These are phyloP conservation scores for Labia minor DNA, from an alignment of 2,888 invertebrate genomes.

Conservation along the genomic window DNA sequence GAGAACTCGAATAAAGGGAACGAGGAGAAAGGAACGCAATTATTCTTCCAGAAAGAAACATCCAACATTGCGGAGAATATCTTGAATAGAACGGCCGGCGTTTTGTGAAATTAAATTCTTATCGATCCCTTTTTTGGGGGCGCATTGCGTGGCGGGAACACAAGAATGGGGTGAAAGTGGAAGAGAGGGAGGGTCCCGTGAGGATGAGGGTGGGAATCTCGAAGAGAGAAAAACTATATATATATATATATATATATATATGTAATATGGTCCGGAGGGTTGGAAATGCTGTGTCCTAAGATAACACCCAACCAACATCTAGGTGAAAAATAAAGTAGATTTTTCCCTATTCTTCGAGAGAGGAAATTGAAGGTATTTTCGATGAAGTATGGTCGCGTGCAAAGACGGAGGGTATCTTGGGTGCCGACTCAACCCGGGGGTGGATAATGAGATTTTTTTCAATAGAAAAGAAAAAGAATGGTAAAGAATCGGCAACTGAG, in stretches of 20 bases:
- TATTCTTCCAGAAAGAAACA: conserved; percentile 19
- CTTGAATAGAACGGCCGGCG: conserved; percentile 25
- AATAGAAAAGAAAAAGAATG: not conserved
- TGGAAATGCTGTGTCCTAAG: not conserved
- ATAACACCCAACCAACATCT: not conserved
- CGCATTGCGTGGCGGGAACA: conserved; percentile 31
- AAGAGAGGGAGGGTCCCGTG: too few species aligned
- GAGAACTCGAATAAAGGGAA: not conserved
- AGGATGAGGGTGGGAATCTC: not conserved
- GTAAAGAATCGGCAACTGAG: not conserved
- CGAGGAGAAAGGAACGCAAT: conserved; percentile 13
- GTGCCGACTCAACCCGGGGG: not conserved
- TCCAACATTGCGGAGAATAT: conserved; percentile 21
- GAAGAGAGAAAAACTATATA: not conserved
- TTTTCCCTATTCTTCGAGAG: not conserved
- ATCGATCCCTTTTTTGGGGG: conserved; percentile 23
- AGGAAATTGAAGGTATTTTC: conserved; percentile 13
- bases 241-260: not conserved
- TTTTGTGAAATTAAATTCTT: conserved; percentile 27
- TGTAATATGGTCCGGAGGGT: not conserved
- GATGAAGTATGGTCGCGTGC: conserved; percentile 13
- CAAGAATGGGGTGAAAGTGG: conserved; percentile 33
- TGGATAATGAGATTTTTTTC: conserved; percentile 8
- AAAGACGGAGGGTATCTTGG: not conserved
- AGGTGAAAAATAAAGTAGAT: conserved; percentile 13